Percentiles rank a stretch among this genome's conserved stretches.
These are phyloP conservation scores for Portunus trituberculatus DNA, from an alignment of 1,140 invertebrate species.

Conservation along the genomic window DNA sequence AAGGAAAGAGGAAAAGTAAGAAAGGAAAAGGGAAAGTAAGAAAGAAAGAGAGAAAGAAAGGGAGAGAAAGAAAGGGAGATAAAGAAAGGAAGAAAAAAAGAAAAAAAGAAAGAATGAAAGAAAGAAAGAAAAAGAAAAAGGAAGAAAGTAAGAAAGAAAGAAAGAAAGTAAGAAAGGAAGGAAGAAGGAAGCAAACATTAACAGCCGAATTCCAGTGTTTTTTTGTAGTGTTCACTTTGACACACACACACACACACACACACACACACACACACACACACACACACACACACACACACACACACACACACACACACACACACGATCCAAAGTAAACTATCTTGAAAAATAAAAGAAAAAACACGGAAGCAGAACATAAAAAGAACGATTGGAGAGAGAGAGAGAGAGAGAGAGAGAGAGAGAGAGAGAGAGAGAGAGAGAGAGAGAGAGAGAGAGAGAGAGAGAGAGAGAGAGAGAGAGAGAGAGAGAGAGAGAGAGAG, in stretches of 20 bases:
- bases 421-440: constrained; percentile 27
- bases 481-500: constrained; percentile 22
- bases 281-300: neutral
- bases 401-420: constrained; percentile 22
- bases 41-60: neutral
- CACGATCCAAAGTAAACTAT: neutral
- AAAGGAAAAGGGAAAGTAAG: neutral
- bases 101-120: neutral
- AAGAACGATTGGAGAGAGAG: neutral
- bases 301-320: neutral
- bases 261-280: too few species aligned
- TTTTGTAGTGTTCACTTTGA: neutral
- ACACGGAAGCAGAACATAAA: neutral
- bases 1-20: neutral
- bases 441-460: constrained; percentile 22
- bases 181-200: neutral
- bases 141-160: neutral
- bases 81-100: neutral
- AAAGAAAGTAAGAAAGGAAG: neutral
- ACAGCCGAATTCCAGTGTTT: too few species aligned
- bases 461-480: constrained; percentile 30
- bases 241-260: neutral
- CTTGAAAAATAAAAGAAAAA: too few species aligned
- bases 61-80: neutral
- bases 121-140: neutral